Conservation (phyloP, 2,113 vertebrate genomes). For the Columba janthina region DNA sequence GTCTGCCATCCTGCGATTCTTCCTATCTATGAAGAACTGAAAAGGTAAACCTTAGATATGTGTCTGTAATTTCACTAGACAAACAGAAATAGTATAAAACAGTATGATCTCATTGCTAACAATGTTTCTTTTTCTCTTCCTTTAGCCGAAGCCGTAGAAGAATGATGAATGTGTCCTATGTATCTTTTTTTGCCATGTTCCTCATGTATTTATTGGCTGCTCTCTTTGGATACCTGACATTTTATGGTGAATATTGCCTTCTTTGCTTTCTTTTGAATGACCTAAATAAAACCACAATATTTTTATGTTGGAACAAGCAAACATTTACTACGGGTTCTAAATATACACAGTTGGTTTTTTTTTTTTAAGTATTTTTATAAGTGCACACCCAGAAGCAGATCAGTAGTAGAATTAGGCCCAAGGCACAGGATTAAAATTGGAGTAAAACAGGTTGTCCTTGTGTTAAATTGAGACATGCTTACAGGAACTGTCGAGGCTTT, state of each 20-base stretch:
- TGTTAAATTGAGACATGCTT: neutral
- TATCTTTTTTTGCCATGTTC: conserved; percentile 97
- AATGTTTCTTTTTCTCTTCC: conserved; percentile 20
- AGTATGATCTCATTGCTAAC: neutral
- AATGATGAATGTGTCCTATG: conserved; percentile 96
- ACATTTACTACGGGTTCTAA: neutral
- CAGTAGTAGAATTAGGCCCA: neutral
- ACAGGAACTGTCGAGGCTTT: neutral
- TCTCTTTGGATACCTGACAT: conserved; percentile 97
- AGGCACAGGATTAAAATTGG: neutral
- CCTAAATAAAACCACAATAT: neutral
- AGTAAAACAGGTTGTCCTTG: neutral
- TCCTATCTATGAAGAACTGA: conserved; percentile 97
- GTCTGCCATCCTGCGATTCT: conserved; percentile 96
- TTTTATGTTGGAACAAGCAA: neutral
- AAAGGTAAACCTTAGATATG: conserved; percentile 79
- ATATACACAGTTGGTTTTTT: neutral
- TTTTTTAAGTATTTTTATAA: neutral
- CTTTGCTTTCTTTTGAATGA: neutral
- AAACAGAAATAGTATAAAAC: neutral
- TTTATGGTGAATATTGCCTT: conserved; percentile 83
- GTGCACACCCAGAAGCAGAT: neutral
- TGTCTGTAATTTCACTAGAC: neutral
- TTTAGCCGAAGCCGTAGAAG: conserved; percentile 88
- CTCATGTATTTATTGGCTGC: conserved; percentile 97